Evolutionary conservation across 2,888 invertebrate genomes (phyloP).

Genomic region (Homarus gammarus): DNA sequence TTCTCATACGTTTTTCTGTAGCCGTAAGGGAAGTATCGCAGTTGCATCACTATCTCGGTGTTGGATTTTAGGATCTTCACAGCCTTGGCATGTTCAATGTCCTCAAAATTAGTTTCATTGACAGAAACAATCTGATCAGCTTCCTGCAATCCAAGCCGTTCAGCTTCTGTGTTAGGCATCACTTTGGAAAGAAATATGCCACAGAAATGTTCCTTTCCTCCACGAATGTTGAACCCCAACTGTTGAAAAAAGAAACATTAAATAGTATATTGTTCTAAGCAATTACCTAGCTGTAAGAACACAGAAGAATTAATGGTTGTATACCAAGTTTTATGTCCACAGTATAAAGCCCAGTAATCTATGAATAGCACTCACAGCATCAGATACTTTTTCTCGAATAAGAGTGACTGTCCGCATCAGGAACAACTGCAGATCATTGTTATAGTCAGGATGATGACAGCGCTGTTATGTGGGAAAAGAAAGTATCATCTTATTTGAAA

Average conservation of each 20-base stretch:
- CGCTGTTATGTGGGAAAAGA: constrained; percentile 39
- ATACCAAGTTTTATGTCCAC: neutral
- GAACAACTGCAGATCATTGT: constrained; percentile 55
- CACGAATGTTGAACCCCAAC: constrained; percentile 70
- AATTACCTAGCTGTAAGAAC: too few species aligned
- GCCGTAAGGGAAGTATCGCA: constrained; percentile 65
- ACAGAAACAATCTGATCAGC: constrained; percentile 69
- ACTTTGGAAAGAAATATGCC: constrained; percentile 70
- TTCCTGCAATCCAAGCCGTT: constrained; percentile 57
- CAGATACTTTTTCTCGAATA: constrained; percentile 53
- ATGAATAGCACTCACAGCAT: constrained; percentile 59
- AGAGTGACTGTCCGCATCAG: constrained; percentile 60
- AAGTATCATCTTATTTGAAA: neutral
- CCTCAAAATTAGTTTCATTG: constrained; percentile 62
- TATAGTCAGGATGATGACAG: constrained; percentile 55
- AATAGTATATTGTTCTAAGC: neutral
- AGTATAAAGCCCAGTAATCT: neutral
- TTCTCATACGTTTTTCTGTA: constrained; percentile 68
- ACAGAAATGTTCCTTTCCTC: constrained; percentile 68
- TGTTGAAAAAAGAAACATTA: constrained; percentile 26
- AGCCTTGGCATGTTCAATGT: constrained; percentile 65
- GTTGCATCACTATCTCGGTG: constrained; percentile 51
- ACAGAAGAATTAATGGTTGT: too few species aligned
- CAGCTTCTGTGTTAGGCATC: constrained; percentile 69
- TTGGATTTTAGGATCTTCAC: constrained; percentile 61